Percentiles rank a stretch among this genome's conserved stretches.
Conservation (phyloP, 2,113 vertebrate species). For the Platysteira castanea region DNA sequence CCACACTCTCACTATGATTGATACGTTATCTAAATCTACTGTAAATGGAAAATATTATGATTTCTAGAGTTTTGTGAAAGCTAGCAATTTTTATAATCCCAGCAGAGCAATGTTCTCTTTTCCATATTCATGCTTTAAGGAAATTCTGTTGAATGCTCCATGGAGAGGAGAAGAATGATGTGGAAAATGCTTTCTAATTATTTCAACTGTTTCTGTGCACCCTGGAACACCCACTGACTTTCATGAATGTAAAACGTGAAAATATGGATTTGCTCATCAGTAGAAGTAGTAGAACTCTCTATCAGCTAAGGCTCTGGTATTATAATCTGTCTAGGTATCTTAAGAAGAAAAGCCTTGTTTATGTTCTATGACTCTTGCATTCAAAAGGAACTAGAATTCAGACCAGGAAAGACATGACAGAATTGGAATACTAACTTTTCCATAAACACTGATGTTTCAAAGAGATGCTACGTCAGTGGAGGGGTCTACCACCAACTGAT, state of each 20-base stretch:
- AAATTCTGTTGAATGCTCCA: background rate
- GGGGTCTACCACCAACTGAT: background rate
- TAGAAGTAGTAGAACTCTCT: background rate
- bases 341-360: background rate
- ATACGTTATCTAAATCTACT: background rate
- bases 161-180: background rate
- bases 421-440: background rate
- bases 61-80: background rate
- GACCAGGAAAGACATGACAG: background rate
- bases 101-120: background rate
- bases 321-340: background rate
- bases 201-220: background rate
- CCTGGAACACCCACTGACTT: background rate
- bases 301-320: background rate
- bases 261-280: background rate
- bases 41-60: background rate
- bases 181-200: background rate
- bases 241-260: background rate
- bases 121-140: background rate
- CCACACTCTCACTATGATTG: background rate
- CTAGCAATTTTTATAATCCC: background rate
- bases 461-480: background rate
- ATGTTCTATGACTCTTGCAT: background rate
- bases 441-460: background rate
- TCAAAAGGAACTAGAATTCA: background rate